These are phyloP conservation scores for Sphaerophoria rueppellii DNA, from an alignment of 2,888 invertebrate genomes.

Conservation along the genomic window DNA sequence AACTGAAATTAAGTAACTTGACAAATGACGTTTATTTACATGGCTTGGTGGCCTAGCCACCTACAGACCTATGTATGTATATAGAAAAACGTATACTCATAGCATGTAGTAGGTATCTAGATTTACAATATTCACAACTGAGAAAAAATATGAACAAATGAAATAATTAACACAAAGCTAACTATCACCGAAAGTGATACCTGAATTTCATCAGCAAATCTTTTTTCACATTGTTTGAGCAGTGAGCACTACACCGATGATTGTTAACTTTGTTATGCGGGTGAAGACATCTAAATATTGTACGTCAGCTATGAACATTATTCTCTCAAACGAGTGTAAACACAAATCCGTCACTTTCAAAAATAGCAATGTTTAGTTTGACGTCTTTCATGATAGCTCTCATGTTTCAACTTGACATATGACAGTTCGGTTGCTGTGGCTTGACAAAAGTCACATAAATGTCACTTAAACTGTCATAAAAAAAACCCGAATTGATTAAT, in stretches of 20 bases:
- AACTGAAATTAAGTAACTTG: slow-evolving; percentile 16
- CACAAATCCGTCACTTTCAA: slow-evolving; percentile 34
- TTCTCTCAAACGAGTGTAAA: slow-evolving; percentile 29
- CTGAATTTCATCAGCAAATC: slow-evolving; percentile 62
- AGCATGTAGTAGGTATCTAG: slow-evolving; percentile 23
- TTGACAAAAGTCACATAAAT: slow-evolving; percentile 25
- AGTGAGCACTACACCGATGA: neutral
- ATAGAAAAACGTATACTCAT: slow-evolving; percentile 5
- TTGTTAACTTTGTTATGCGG: slow-evolving; percentile 21
- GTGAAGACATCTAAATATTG: slow-evolving; percentile 19
- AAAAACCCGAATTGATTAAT: slow-evolving; percentile 19
- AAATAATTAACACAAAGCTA: slow-evolving; percentile 40
- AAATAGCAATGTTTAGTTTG: slow-evolving; percentile 11
- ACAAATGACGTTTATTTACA: slow-evolving; percentile 6
- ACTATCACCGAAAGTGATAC: slow-evolving; percentile 59
- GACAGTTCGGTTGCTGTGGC: slow-evolving; percentile 12
- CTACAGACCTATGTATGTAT: neutral
- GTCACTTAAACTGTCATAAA: slow-evolving; percentile 18
- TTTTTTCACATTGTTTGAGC: slow-evolving; percentile 16
- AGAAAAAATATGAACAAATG: neutral
- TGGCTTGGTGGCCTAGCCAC: neutral
- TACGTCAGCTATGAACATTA: neutral
- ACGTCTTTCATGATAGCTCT: slow-evolving; percentile 32
- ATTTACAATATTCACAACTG: neutral
- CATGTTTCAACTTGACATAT: slow-evolving; percentile 23